These are phyloP conservation scores for Strigamia transsilvanica DNA, from an alignment of 2,888 invertebrate species.

Conservation along the genomic window DNA sequence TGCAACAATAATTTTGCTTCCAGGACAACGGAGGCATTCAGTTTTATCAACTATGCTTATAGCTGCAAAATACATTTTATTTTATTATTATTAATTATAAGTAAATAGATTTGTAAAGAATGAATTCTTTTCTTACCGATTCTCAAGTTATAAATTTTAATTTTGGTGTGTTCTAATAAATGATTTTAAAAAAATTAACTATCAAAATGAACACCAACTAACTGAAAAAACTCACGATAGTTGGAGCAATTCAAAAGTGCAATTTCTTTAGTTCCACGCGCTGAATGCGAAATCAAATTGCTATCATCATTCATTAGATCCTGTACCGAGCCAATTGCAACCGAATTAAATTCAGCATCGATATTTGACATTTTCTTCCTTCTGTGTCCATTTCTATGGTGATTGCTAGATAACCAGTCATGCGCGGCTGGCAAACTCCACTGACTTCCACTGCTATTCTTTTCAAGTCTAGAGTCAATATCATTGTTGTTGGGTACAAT, in stretches of 20 bases:
- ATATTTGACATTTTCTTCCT: neutral
- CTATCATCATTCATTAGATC: neutral
- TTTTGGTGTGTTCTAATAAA: neutral
- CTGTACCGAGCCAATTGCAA: neutral
- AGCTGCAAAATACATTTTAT: neutral
- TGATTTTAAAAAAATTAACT: neutral
- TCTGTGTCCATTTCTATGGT: neutral
- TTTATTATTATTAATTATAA: too few relatives aligned
- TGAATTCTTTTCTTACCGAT: neutral
- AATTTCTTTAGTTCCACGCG: neutral
- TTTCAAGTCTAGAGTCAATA: neutral
- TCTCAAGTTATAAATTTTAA: constrained; percentile 19
- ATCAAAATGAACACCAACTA: too few relatives aligned
- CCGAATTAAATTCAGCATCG: neutral
- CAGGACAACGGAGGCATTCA: constrained; percentile 15
- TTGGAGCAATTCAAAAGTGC: neutral
- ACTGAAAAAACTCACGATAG: neutral
- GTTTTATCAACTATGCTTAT: neutral
- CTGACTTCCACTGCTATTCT: neutral
- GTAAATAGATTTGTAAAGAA: too few relatives aligned
- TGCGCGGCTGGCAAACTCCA: neutral
- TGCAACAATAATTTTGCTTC: constrained; percentile 26
- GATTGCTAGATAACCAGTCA: neutral
- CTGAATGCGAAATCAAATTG: neutral
- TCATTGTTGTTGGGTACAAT: neutral